Conservation (phyloP, 2,888 invertebrate species). For the Carcina quercana region DNA sequence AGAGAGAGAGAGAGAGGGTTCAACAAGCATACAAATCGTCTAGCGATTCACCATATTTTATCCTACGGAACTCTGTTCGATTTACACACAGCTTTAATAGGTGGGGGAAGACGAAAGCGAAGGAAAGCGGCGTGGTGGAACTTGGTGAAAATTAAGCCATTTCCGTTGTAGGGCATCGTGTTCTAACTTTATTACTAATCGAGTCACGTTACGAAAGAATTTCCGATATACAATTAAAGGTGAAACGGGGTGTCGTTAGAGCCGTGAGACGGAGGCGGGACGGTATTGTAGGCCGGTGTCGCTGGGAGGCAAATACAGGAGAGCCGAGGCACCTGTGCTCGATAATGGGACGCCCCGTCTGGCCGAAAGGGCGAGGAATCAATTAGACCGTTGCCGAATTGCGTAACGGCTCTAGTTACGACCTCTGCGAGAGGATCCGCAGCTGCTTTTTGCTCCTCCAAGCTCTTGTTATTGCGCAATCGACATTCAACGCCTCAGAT, state of each 20-base stretch:
- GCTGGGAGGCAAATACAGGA: constrained; percentile 56
- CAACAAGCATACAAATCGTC: constrained; percentile 63
- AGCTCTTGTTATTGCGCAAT: constrained; percentile 67
- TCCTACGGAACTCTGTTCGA: constrained; percentile 50
- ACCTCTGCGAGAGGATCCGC: constrained; percentile 59
- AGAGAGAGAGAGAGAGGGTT: too few relatives aligned
- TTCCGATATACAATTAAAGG: constrained; percentile 64
- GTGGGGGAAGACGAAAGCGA: constrained; percentile 25
- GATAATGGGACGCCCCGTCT: constrained; percentile 69
- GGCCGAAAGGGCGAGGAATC: constrained; percentile 69
- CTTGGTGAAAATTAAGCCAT: constrained; percentile 58
- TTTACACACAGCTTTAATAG: constrained; percentile 55
- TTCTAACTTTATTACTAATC: constrained; percentile 56
- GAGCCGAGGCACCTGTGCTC: constrained; percentile 63
- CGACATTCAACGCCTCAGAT: constrained; percentile 61
- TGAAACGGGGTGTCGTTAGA: constrained; percentile 49
- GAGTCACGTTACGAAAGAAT: constrained; percentile 59
- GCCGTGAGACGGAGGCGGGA: constrained; percentile 44
- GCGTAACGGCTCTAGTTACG: constrained; percentile 69
- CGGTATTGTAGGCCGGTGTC: constrained; percentile 51
- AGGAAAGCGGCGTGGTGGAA: constrained; percentile 34
- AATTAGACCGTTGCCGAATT: constrained; percentile 70
- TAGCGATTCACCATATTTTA: constrained; percentile 60
- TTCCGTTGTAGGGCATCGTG: constrained; percentile 45
- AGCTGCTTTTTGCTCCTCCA: constrained; percentile 70